Evolutionary conservation across 2,888 invertebrate species (phyloP), one percentile per base, ranked within the genome.

Genomic region (Resseliella maxima): DNA sequence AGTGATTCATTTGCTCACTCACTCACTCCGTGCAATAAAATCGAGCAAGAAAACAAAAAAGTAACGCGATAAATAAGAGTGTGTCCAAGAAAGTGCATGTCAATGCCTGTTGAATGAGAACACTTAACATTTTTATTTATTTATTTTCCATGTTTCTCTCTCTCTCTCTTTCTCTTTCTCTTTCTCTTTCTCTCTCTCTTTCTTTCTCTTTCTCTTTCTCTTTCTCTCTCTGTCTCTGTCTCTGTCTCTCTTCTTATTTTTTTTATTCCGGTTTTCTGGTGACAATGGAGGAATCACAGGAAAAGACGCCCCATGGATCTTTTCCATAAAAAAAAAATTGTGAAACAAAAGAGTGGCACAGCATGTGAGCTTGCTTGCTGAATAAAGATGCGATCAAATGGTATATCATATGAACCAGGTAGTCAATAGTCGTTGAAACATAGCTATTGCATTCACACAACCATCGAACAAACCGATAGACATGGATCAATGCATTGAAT

Each of bases 91-190:
- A 50, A 50, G 59, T 59, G 24, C 59, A 72, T 31, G 27, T 31
- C 35, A 72, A 72, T 72, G 72, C 72, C 72, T 31, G 72, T 72
- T 72, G 72, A 72, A 72, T 24, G 59, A 59, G 59, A 2, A 59
- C 35, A 15, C 72, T 35, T 31, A 72, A 72, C 72, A 31, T 72
- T 31, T 72, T 72, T 31, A 24, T 59, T 59, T 59, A 24, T n/a
- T 59, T 59, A 24, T 72, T 72, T 2, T 72, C 10, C 31, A 31
- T 12, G 31, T 27, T 72, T 12, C 31, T 72, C 31, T 24, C 12
- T 72, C 31, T 31, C 18, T 31, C 0, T 59, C 59, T 72, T 72
- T 15, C 10, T 27, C 27, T 12, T 2, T 72, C 31, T 72, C 15
- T 3, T 31, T 72, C 0, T 31, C 2, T 18, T 10, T 3, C 31